Evolutionary conservation across 1,140 invertebrate genomes (phyloP).

Genomic region (Ceratina calcarata): DNA sequence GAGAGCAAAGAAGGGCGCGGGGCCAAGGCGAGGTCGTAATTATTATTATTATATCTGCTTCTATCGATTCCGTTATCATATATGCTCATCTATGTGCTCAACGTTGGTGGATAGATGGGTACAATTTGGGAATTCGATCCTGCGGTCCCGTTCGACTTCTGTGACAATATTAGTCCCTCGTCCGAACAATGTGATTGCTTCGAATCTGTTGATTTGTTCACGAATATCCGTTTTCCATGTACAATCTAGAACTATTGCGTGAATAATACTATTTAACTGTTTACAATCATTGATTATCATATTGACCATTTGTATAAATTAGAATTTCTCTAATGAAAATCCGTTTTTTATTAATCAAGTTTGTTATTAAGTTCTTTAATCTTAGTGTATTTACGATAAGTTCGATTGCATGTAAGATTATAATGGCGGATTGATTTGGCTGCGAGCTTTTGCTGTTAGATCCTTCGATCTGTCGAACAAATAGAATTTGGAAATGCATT

Average conservation of each 20-base stretch:
- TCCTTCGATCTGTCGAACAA: slow-evolving; percentile 10
- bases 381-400: no score
- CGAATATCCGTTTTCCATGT: neutral
- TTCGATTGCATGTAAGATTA: no score
- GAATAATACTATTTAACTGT: no score
- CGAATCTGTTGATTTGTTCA: slow-evolving; percentile 17
- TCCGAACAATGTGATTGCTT: slow-evolving; percentile 45
- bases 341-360: no score
- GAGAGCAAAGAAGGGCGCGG: no score
- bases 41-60: slow-evolving; percentile 57
- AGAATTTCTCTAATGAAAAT: no score
- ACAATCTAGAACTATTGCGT: neutral
- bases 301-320: no score
- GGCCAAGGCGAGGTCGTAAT: neutral
- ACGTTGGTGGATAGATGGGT: slow-evolving; percentile 36
- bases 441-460: neutral
- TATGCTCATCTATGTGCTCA: slow-evolving; percentile 23
- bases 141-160: slow-evolving; percentile 39
- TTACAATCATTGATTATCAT: no score
- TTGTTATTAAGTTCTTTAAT: no score
- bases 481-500: slow-evolving; percentile 44
- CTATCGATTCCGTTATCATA: slow-evolving; percentile 58
- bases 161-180: slow-evolving; percentile 52
- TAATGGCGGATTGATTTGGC: no score
- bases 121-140: slow-evolving; percentile 44